A percentile compares a stretch with the other conserved stretches of the same genome.
phyloP scores from a whole-genome alignment of 2,113 vertebrate species.

The Oncorhynchus masou region DNA sequence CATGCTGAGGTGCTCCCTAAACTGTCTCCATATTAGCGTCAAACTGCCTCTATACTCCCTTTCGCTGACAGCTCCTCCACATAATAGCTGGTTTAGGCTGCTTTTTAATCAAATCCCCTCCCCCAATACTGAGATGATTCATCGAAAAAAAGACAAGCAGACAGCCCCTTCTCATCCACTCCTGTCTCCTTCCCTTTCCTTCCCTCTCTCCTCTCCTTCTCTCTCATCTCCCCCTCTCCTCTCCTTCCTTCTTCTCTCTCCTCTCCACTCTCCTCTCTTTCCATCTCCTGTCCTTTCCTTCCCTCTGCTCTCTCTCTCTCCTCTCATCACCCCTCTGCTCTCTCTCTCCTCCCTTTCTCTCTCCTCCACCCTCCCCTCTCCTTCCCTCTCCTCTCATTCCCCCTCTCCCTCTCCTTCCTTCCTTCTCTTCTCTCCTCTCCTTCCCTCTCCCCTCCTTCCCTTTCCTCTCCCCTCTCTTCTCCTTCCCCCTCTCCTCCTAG shows the following conservation, averaged over 20 bases:
- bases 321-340: slow-evolving; percentile 54
- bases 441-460: too few species aligned
- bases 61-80: slow-evolving; percentile 13
- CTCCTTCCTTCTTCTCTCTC: too few species aligned
- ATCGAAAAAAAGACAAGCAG: slow-evolving; percentile 21
- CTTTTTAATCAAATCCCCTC: slow-evolving; percentile 44
- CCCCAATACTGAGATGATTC: slow-evolving; percentile 40
- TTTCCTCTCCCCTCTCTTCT: too few species aligned
- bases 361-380: background rate
- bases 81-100: slow-evolving; percentile 12
- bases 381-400: too few species aligned
- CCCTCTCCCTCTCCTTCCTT: too few species aligned
- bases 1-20: slow-evolving; percentile 8
- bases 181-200: too few species aligned
- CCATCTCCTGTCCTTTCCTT: slow-evolving; percentile 35
- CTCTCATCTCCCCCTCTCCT: background rate
- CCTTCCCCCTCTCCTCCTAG: background rate
- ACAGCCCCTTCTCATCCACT: background rate
- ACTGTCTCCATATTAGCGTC: slow-evolving; percentile 14
- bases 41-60: slow-evolving; percentile 1
- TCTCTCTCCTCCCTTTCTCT: slow-evolving; percentile 71
- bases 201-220: background rate
- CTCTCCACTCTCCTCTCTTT: too few species aligned
- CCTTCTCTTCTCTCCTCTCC: too few species aligned
- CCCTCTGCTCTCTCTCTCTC: slow-evolving; percentile 69